Evolutionary conservation across 2,888 invertebrate species (phyloP), one percentile per base, ranked within the genome.

Genomic region (Lasioglossum lativentre): DNA sequence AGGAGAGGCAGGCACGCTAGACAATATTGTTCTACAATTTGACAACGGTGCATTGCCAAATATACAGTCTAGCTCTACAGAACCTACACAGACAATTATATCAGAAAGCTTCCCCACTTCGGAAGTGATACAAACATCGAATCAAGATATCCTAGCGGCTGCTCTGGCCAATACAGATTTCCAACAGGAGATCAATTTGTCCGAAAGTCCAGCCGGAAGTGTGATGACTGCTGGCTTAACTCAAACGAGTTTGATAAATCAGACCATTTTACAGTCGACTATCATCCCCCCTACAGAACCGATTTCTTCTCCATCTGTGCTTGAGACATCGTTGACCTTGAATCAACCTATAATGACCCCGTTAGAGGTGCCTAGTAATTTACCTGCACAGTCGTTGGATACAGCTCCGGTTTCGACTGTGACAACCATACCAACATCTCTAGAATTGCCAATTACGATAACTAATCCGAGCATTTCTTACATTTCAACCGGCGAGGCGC

Each of bases 291-390:
- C 90, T 93, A 96, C 81, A 93, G 96, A 91, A 95, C 96, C 95
- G 94, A 95, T 96, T 91, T 95, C 95, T 80, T 95, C 96, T 42
- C 95, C 97, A 82, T 96, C 97, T 87, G 97, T 97, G 0, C 96
- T 97, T 5, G 98, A 98, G 94, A 98, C 98, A 0, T 98, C 97
- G 89, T 96, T 97, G 6, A 96, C 97, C 19, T 95, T 98, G 27
- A 96, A 97, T 93, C 97, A 97, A 94, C 97, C 98, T 0, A 98
- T 98, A 78, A 98, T 98, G 98, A 97, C 98, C 1, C 97, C 98
- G 0, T 95, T 97, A 42, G 98, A 98, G 94, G 96, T 97, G 40
- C 97, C 97, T 8, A 96, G 96, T 59, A 97, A 86, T 83, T 80
- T 94, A 93, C 91, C 95, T 88, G 87, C 95, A 93, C 93, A 95